A percentile compares a stretch with the other conserved stretches of the same genome.
Conservation (phyloP, 1,140 invertebrate species). For the Riptortus pedestris region DNA sequence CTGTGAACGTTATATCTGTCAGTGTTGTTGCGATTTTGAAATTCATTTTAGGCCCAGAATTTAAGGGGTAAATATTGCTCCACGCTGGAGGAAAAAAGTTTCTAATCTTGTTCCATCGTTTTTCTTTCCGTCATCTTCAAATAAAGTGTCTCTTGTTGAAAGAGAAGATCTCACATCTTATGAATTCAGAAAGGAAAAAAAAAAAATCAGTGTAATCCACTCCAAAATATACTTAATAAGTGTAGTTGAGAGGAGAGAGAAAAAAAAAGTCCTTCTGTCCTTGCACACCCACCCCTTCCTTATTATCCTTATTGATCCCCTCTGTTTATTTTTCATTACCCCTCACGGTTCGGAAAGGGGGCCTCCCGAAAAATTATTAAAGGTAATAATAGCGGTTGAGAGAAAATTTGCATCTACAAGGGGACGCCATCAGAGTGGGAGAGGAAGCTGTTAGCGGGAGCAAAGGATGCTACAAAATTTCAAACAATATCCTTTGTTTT, state of each 20-base stretch:
- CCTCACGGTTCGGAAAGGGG: background rate
- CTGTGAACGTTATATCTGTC: too few species aligned
- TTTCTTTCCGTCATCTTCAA: background rate
- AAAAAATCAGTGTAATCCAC: background rate
- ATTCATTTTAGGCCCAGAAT: too few species aligned
- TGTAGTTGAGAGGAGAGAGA: background rate
- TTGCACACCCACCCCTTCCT: background rate
- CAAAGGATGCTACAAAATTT: too few species aligned
- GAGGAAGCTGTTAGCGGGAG: too few species aligned
- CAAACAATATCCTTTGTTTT: background rate
- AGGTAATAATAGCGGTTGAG: background rate
- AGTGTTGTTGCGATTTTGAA: too few species aligned
- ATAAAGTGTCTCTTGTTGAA: background rate
- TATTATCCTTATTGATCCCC: background rate
- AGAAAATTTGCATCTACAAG: background rate
- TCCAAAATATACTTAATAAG: background rate
- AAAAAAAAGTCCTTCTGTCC: background rate
- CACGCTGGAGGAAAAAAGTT: too few species aligned
- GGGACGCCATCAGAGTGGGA: background rate
- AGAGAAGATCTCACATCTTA: background rate
- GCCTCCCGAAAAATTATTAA: background rate
- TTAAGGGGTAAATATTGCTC: too few species aligned
- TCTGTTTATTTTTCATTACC: background rate
- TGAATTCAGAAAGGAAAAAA: background rate
- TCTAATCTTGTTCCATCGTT: too few species aligned